These are phyloP conservation scores for Sciurus niger DNA, from an alignment of 2,113 vertebrate genomes.

Conservation along the genomic window DNA sequence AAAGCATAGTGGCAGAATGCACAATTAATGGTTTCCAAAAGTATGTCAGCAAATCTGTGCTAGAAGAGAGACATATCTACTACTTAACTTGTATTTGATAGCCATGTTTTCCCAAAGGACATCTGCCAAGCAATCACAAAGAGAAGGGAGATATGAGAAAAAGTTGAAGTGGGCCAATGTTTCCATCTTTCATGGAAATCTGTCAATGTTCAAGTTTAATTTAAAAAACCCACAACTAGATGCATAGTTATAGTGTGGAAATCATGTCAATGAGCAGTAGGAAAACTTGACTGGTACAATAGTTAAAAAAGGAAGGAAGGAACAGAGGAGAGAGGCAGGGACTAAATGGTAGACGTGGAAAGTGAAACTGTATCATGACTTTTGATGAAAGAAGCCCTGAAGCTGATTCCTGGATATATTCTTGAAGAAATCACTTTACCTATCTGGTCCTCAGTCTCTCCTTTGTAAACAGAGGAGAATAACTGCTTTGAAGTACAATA, in stretches of 20 bases:
- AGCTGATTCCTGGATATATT: not conserved
- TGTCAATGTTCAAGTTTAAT: not conserved
- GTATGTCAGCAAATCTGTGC: constrained; percentile 75
- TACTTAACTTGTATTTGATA: constrained; percentile 55
- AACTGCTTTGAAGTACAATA: not conserved
- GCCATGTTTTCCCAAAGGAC: constrained; percentile 59
- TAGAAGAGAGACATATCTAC: constrained; percentile 68
- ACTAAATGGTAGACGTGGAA: not conserved
- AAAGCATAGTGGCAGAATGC: constrained; percentile 79
- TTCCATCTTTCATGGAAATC: not conserved
- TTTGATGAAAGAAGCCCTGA: not conserved
- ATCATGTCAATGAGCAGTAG: not conserved
- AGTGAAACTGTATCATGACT: not conserved
- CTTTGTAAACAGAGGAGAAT: not conserved
- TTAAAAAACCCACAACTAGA: not conserved
- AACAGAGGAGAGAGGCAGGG: accelerated
- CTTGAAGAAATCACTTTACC: not conserved
- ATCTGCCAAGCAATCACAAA: constrained; percentile 35
- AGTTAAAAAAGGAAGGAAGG: not conserved
- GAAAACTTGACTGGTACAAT: not conserved
- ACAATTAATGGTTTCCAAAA: constrained; percentile 86
- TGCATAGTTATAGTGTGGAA: not conserved
- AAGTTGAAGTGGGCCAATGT: not conserved
- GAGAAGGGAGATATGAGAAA: not conserved
- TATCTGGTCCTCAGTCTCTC: not conserved